These are phyloP conservation scores for Danio jaintianensis DNA, from an alignment of 2,797 vertebrate species.

Conservation along the genomic window DNA sequence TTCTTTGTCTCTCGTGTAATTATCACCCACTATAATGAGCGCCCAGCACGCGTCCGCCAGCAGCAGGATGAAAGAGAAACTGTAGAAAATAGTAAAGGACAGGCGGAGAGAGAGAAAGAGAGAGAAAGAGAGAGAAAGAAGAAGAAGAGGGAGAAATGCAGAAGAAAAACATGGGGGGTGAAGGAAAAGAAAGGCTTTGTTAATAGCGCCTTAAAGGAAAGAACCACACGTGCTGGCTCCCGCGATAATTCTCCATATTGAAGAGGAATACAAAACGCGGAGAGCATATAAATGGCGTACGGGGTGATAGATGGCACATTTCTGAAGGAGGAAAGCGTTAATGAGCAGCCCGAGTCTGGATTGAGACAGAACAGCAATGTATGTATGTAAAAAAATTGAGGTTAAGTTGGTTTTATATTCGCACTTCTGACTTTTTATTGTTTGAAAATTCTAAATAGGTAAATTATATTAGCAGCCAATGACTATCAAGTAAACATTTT, in stretches of 20 bases:
- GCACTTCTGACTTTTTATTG: slow-evolving; percentile 58
- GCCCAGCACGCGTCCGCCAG: slow-evolving; percentile 68
- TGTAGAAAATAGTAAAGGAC: slow-evolving; percentile 57
- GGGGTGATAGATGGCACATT: slow-evolving; percentile 81
- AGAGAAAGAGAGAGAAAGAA: slow-evolving; percentile 52
- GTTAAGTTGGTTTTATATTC: too few species aligned
- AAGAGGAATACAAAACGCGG: slow-evolving; percentile 42
- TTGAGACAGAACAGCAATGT: slow-evolving; percentile 78
- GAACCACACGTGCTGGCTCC: slow-evolving; percentile 62
- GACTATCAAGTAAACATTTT: too few species aligned
- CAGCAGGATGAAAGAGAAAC: slow-evolving; percentile 70
- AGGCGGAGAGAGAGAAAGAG: slow-evolving; percentile 50
- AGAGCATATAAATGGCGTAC: slow-evolving; percentile 54
- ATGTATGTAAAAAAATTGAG: too few species aligned
- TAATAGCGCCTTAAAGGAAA: slow-evolving; percentile 69
- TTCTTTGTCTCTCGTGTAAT: slow-evolving; percentile 82
- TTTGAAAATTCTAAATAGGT: slow-evolving; percentile 20
- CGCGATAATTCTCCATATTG: slow-evolving; percentile 70
- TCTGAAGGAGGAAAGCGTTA: slow-evolving; percentile 75
- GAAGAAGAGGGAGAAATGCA: slow-evolving; percentile 15
- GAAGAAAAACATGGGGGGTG: slow-evolving; percentile 29
- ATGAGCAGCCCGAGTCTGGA: slow-evolving; percentile 78
- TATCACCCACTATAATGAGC: slow-evolving; percentile 75
- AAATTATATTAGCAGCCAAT: too few species aligned
- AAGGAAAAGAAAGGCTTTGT: slow-evolving; percentile 58